A percentile compares a stretch with the other conserved stretches of the same genome.
Conservation (phyloP, 2,113 vertebrate species). For the Ceuthmochares aereus region DNA sequence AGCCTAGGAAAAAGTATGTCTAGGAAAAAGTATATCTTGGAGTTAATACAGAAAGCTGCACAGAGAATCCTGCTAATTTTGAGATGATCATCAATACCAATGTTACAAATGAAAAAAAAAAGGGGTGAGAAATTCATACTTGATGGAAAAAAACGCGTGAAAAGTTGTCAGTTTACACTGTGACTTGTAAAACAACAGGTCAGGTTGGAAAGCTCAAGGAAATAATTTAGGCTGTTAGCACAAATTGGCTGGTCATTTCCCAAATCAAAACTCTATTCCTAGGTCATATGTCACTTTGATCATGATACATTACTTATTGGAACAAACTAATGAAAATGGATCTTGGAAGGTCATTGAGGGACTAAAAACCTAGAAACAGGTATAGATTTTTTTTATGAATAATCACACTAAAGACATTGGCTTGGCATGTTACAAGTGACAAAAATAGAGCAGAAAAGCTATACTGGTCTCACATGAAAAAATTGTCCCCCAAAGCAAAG, state of each 20-base stretch:
- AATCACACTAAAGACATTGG: not conserved
- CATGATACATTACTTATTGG: not conserved
- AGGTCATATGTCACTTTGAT: not conserved
- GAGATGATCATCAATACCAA: not conserved
- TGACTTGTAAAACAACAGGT: not conserved
- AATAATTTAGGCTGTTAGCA: not conserved
- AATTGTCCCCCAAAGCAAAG: not conserved
- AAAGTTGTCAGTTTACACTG: not conserved
- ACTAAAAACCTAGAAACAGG: not conserved
- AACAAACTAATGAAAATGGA: not conserved
- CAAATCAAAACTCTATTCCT: not conserved
- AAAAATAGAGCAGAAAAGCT: not conserved
- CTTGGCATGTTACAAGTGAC: not conserved
- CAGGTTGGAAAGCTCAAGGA: not conserved
- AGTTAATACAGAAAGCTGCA: not conserved
- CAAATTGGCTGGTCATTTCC: not conserved
- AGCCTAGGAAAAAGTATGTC: not conserved
- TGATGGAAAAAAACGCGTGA: fast-evolving
- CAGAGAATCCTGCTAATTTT: not conserved
- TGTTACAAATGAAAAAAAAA: not conserved
- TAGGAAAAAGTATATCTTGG: not conserved
- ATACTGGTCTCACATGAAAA: not conserved
- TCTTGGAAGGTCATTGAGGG: not conserved
- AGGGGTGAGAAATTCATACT: not conserved
- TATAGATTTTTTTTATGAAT: not conserved